Evolutionary conservation across 2,888 invertebrate species (phyloP).

Genomic region (Arctia plantaginis): DNA sequence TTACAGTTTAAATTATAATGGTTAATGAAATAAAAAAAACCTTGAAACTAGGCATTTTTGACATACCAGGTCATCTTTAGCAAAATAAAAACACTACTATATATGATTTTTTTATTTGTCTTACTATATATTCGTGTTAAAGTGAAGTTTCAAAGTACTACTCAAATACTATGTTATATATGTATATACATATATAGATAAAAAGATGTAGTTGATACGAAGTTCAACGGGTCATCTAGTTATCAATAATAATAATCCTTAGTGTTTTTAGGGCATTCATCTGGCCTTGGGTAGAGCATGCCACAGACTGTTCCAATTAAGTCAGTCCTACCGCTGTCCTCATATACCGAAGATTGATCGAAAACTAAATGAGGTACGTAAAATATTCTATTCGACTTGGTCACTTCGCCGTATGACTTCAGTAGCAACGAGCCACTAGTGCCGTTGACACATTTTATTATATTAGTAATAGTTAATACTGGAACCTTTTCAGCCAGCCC

Average conservation of each 20-base stretch:
- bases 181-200: not conserved
- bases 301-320: not conserved
- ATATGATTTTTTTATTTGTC: not conserved
- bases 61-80: too few species aligned
- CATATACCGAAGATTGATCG: not conserved
- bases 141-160: not conserved
- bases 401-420: not conserved
- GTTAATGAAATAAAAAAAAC: too few species aligned
- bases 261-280: not conserved
- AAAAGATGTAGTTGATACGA: not conserved
- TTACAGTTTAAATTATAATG: too few species aligned
- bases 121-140: too few species aligned
- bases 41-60: too few species aligned
- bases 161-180: too few species aligned
- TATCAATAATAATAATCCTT: not conserved
- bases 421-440: not conserved
- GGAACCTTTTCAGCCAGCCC: not conserved
- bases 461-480: not conserved
- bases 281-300: not conserved
- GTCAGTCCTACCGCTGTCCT: not conserved
- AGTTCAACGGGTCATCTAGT: not conserved
- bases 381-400: not conserved
- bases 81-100: not conserved
- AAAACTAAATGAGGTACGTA: slow-evolving; percentile 4
- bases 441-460: not conserved